phyloP scores from a whole-genome alignment of 2,113 vertebrate species.

The Alethe diademata region DNA sequence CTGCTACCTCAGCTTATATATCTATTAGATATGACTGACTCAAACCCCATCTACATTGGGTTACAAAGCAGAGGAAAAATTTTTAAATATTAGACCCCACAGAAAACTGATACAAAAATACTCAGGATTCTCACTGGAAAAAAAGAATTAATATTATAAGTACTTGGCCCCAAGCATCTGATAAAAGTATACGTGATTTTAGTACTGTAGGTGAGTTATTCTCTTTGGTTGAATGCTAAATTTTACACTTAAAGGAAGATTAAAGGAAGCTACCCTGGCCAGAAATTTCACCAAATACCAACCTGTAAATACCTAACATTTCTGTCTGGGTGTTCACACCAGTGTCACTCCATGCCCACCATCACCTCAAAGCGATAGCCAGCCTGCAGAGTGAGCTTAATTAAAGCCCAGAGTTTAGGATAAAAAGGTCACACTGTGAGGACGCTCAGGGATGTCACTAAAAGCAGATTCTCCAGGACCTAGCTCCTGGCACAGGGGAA shows the following conservation, averaged over 20 bases:
- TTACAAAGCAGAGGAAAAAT: background rate
- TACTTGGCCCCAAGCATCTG: accelerated
- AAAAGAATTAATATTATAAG: background rate
- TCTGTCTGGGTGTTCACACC: background rate
- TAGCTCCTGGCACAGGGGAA: accelerated
- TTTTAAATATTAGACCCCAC: background rate
- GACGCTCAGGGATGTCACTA: background rate
- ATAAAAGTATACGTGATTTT: background rate
- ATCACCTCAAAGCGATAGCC: background rate
- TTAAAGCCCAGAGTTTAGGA: background rate
- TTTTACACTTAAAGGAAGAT: background rate
- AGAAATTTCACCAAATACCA: background rate
- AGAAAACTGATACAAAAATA: background rate
- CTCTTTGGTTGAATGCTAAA: background rate
- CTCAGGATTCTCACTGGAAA: accelerated
- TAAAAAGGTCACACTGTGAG: accelerated
- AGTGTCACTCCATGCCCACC: background rate
- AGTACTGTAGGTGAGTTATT: background rate
- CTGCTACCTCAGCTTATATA: background rate
- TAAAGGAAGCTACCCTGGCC: background rate
- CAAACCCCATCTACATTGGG: background rate
- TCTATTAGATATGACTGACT: background rate
- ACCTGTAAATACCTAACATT: background rate
- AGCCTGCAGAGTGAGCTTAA: background rate
- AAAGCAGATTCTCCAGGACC: background rate